Evolutionary conservation across 2,113 vertebrate genomes (phyloP).

Genomic region (Lynx canadensis): DNA sequence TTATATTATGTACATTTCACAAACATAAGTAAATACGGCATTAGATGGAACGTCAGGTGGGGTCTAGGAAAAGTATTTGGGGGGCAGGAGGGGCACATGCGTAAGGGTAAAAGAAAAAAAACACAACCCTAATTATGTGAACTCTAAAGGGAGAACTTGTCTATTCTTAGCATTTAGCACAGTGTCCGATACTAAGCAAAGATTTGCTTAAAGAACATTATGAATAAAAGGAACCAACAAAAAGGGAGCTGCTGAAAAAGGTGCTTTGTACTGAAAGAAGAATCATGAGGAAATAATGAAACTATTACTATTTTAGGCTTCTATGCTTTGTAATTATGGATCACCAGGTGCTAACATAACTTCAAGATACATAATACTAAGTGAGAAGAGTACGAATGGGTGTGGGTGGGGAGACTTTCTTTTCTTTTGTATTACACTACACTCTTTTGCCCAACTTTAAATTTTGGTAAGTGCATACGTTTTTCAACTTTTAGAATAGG

Average conservation of each 20-base stretch:
- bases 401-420: background rate
- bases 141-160: background rate
- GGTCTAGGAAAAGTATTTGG: background rate
- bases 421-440: background rate
- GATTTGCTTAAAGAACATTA: background rate
- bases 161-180: slow-evolving; percentile 2
- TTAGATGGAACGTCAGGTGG: background rate
- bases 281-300: slow-evolving; percentile 21
- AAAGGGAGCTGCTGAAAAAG: background rate
- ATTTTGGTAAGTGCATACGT: background rate
- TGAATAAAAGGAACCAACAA: background rate
- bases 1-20: background rate
- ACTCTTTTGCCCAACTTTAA: background rate
- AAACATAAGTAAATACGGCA: background rate
- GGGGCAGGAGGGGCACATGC: background rate
- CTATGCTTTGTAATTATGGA: background rate
- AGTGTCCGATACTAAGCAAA: background rate
- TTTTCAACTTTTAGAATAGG: slow-evolving; percentile 9
- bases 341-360: background rate
- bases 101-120: background rate
- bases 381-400: background rate
- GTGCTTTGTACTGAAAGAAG: background rate
- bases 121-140: background rate
- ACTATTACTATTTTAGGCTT: background rate
- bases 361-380: background rate